A percentile compares a stretch with the other conserved stretches of the same genome.
Evolutionary conservation across 2,888 invertebrate genomes (phyloP).

Genomic region (Drosophila anomalata): DNA sequence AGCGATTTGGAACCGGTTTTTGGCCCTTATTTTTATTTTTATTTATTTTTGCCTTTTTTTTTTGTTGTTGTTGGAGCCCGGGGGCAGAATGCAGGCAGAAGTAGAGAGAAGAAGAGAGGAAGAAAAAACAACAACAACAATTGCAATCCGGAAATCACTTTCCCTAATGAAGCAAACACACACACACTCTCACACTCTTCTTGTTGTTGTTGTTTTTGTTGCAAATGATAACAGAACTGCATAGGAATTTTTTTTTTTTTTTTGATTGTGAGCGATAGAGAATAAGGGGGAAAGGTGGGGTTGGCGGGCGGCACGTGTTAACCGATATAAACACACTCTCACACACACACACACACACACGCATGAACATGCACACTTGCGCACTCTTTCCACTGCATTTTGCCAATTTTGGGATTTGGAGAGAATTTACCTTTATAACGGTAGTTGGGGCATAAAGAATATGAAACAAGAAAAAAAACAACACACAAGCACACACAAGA

Average conservation of each 20-base stretch:
- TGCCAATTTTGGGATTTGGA: slow-evolving; percentile 15
- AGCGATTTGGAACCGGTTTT: slow-evolving; percentile 41
- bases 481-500: slow-evolving; percentile 3
- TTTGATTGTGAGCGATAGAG: background rate
- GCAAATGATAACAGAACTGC: slow-evolving; percentile 60
- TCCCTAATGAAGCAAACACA: slow-evolving; percentile 53
- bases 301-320: slow-evolving; percentile 51
- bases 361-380: slow-evolving; percentile 14
- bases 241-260: slow-evolving; percentile 19
- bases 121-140: slow-evolving; percentile 24
- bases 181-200: slow-evolving; percentile 25
- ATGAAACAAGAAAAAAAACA: slow-evolving; percentile 5
- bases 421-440: slow-evolving; percentile 7
- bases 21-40: slow-evolving; percentile 16
- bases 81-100: slow-evolving; percentile 1
- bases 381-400: slow-evolving; percentile 12
- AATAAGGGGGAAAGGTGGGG: background rate
- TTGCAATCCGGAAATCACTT: slow-evolving; percentile 65
- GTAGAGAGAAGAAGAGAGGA: background rate
- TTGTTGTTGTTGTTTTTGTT: slow-evolving; percentile 53
- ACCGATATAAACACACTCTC: slow-evolving; percentile 38
- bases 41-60: background rate
- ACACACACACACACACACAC: slow-evolving; percentile 18
- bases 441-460: background rate
- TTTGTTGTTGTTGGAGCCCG: background rate